phyloP scores from a whole-genome alignment of 2,797 vertebrate species.

The Rhinatrema bivittatum region DNA sequence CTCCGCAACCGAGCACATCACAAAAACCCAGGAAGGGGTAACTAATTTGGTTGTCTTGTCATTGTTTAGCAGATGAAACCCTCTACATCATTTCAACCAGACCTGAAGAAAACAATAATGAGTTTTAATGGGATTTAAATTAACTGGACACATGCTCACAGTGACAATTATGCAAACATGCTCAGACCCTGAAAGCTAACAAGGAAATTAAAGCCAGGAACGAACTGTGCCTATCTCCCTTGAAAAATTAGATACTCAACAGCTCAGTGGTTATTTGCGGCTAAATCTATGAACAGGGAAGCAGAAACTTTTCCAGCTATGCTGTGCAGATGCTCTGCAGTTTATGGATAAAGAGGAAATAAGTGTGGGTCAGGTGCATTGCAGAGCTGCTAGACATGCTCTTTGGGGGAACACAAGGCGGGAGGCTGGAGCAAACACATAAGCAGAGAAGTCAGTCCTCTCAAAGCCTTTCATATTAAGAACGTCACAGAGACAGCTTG shows the following conservation, averaged over 20 bases:
- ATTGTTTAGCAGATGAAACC: constrained; percentile 8
- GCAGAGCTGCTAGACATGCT: too few relatives aligned
- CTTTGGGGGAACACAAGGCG: too few relatives aligned
- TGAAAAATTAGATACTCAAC: not conserved
- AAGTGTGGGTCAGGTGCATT: too few relatives aligned
- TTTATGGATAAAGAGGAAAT: too few relatives aligned
- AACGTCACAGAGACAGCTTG: too few relatives aligned
- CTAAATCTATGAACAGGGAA: constrained; percentile 7
- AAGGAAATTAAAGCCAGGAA: constrained; percentile 20
- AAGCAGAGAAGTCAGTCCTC: too few relatives aligned
- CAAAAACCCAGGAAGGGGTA: constrained; percentile 11
- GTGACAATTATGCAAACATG: constrained; percentile 17
- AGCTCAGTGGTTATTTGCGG: not conserved
- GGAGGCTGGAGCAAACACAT: too few relatives aligned
- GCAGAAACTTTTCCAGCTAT: constrained; percentile 6
- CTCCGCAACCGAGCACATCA: not conserved
- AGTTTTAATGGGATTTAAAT: constrained; percentile 33
- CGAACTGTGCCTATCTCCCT: not conserved
- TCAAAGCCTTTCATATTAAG: too few relatives aligned
- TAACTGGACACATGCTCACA: constrained; percentile 22
- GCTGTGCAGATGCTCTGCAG: not conserved
- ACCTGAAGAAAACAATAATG: constrained; percentile 22
- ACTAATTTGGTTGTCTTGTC: not conserved
- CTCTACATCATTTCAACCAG: constrained; percentile 4
- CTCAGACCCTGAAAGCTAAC: constrained; percentile 11